A percentile compares a stretch with the other conserved stretches of the same genome.
Evolutionary conservation across 2,113 vertebrate genomes (phyloP).

Genomic region (Pterocles orientalis): DNA sequence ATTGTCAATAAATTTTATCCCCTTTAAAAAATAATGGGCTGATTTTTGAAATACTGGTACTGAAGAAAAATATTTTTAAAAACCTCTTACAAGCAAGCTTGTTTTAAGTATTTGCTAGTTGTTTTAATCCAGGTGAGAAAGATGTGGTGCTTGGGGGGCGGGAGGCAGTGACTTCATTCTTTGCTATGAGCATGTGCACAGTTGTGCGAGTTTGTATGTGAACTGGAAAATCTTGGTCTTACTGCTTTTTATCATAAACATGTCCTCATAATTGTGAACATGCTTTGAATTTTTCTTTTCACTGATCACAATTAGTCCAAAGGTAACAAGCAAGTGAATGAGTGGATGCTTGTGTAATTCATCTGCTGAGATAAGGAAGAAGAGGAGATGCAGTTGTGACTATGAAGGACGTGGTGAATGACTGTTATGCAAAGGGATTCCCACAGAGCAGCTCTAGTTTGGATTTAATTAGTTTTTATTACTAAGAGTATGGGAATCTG

Average conservation of each 20-base stretch:
- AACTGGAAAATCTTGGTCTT: background rate
- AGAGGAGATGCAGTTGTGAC: background rate
- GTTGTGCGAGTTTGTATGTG: background rate
- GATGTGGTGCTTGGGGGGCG: background rate
- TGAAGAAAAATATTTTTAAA: background rate
- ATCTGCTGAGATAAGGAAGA: background rate
- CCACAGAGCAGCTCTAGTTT: background rate
- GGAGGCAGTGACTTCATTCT: background rate
- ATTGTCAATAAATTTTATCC: background rate
- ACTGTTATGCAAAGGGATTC: background rate
- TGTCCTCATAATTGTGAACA: background rate
- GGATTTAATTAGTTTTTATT: background rate
- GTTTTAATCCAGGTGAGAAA: background rate
- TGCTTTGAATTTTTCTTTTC: background rate
- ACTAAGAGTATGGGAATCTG: background rate
- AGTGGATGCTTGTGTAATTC: background rate
- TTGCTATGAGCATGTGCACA: background rate
- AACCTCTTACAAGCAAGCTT: accelerated
- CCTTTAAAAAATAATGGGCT: background rate
- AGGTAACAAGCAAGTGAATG: background rate
- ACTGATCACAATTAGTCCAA: background rate
- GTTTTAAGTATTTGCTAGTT: background rate
- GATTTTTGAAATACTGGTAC: background rate
- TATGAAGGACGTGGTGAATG: background rate
- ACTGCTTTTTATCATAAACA: background rate